Base-by-base conservation (phyloP, 2,113 vertebrate species). In the Sinocyclocheilus maitianheensis region DNA sequence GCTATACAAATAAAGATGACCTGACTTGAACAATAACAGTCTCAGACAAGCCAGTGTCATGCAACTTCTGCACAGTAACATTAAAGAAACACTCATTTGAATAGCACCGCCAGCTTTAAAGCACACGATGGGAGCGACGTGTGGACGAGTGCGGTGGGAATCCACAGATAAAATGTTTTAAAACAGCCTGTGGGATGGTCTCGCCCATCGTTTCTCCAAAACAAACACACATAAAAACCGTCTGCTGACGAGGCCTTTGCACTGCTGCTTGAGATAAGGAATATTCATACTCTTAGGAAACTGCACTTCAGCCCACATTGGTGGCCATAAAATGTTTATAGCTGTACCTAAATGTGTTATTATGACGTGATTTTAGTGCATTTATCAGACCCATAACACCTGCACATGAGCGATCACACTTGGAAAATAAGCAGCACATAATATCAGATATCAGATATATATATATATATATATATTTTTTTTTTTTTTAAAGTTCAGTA, bases 11-110 rank as follows among this genome's bases (percentile, higher is more conserved):
- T 34, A 34, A 34, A 34, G 30, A 0, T 34, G 30, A 34, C 30
- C 0, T 34, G 30, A 34, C 30, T 34, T 34, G 30, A 34, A 34
- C 30, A 48, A 46, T 46, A 46, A 51, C 48, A 3, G 16, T 26
- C 34, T 53, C 75, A 30, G 37, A 26, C 0, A 80, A 6, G 22
- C 10, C 51, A 46, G 16, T 22, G 77, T 48, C 43, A 43, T 3
- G 37, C 58, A 84, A 82, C 48, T 74, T 82, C 85, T 82, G 82
- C 46, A 77, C 18, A 81, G 46, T 74, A 69, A 51, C n/a, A 48
- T 30, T 16, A 62, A 14, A 75, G 22, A 76, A 43, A 81, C 6
- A 30, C 7, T 26, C 40, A 14, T 40, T 71, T 84, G 58, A 65
- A 62, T n/a, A 30, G 37, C 76, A 86, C 75, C 85, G 48, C 46